Evolutionary conservation across 2,797 vertebrate species (phyloP).

Genomic region (Geotrypetes seraphini): DNA sequence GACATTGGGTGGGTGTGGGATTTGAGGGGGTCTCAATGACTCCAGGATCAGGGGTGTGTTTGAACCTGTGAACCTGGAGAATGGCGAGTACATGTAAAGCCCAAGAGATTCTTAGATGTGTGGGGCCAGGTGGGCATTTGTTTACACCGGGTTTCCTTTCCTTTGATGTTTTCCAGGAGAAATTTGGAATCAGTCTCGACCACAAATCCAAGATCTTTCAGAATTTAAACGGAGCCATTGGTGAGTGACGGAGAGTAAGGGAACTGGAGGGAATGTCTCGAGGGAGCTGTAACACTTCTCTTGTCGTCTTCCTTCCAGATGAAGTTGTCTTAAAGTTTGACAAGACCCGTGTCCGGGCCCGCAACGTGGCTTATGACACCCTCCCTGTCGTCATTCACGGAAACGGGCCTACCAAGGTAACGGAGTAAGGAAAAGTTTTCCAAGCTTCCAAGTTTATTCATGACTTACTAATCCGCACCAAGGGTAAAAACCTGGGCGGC

Average conservation of each 20-base stretch:
- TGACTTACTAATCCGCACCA: no score
- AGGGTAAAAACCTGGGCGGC: no score
- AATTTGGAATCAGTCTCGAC: slow-evolving; percentile 69
- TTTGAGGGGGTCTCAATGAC: no score
- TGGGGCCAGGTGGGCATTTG: no score
- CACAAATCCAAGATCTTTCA: slow-evolving; percentile 79
- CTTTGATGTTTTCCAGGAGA: no score
- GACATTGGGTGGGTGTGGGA: background rate
- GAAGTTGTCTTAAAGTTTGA: slow-evolving; percentile 86
- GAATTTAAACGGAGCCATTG: slow-evolving; percentile 80
- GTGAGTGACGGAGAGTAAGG: no score
- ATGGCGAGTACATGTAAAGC: no score
- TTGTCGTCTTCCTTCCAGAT: slow-evolving; percentile 38
- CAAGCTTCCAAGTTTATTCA: no score
- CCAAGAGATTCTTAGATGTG: background rate
- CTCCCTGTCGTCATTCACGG: slow-evolving; percentile 79
- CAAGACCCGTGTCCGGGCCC: slow-evolving; percentile 61
- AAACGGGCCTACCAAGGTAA: slow-evolving; percentile 83
- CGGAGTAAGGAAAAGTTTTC: background rate
- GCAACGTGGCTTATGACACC: slow-evolving; percentile 79
- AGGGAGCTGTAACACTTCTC: background rate
- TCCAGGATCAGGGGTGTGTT: no score
- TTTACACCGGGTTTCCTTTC: no score
- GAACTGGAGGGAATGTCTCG: no score
- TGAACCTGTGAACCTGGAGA: no score